Base-by-base conservation (phyloP, 2,888 invertebrate species). In the Sphaeridia pumilis region DNA sequence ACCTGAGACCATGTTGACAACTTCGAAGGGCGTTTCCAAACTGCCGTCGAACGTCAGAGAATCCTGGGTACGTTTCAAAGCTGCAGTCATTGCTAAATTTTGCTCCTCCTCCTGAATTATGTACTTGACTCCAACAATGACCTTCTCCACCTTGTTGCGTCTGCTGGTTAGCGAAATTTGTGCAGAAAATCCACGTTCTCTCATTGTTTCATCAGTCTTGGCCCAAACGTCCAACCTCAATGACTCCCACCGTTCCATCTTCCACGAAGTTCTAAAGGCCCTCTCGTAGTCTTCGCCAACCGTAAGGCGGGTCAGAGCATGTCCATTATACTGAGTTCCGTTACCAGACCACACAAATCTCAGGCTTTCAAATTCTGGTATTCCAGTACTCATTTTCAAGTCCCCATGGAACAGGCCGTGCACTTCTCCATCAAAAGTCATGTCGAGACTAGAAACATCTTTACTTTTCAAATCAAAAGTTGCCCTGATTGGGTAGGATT, bases 311-410 rank as follows among this genome's bases (percentile, higher is more conserved):
- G 54, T 48, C 34, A 24, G 27, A 1, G 53, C 60, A 14, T 54
- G 44, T 12, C 65, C 63, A 4, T 27, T 21, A 1, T 35, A 24
- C 14, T 45, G 5, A 20, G 44, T 51, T 10, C 63, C 63, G 12
- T 63, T 51, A 20, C 60, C 46, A 26, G 52, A 49, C 65, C 65
- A 65, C 10, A 56, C 54, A 0, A 58, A 20, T 2, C 42, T 48
- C 2, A 59, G 49, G 5, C 46, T 57, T 10, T 59, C 46, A 45
- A 55, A 58, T 3, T 54, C 55, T 25, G 42, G 27, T 4, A 55
- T 42, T 14, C 59, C 55, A 31, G 58, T 56, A 1, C 46, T 46
- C 10, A 63, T 34, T 1, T 55, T 49, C 21, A 63, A 4, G n/a
- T 54, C 54, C 7, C 60, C 62, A 7, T 48, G 35, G 22, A 42